A percentile compares a stretch with the other conserved stretches of the same genome.
Evolutionary conservation across 2,888 invertebrate genomes (phyloP).

Genomic region (Tineola bisselliella): DNA sequence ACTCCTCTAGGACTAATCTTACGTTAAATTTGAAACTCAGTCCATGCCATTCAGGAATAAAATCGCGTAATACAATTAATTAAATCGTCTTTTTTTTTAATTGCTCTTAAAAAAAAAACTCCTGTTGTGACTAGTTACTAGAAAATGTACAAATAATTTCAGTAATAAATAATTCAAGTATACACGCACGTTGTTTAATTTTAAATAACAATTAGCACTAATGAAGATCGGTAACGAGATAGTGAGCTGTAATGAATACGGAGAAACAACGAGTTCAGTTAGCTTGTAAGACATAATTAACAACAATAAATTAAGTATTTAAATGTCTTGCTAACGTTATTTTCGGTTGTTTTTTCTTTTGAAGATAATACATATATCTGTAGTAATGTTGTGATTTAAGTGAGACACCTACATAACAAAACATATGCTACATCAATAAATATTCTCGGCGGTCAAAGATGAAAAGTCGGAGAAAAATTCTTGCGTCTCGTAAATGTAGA

Average conservation of each 20-base stretch:
- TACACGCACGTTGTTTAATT: slow-evolving; percentile 1
- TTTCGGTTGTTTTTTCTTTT: too few species aligned
- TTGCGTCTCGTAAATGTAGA: slow-evolving; percentile 1
- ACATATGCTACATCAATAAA: not conserved
- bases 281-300: too few species aligned
- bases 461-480: not conserved
- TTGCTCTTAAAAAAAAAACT: too few species aligned
- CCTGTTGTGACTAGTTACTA: too few species aligned
- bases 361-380: too few species aligned
- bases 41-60: too few species aligned
- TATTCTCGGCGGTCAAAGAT: not conserved
- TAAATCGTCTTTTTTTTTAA: too few species aligned
- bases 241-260: not conserved
- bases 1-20: too few species aligned
- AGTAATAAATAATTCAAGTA: not conserved
- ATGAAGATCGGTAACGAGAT: slow-evolving; percentile 8
- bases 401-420: not conserved
- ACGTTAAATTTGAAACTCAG: too few species aligned
- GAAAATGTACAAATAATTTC: not conserved
- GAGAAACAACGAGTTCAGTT: not conserved
- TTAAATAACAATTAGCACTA: slow-evolving; percentile 2
- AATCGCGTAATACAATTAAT: too few species aligned
- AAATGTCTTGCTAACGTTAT: too few species aligned
- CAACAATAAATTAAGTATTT: too few species aligned
- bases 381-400: not conserved